These are phyloP conservation scores for Xestobium rufovillosum DNA, from an alignment of 2,888 invertebrate species.

Conservation along the genomic window DNA sequence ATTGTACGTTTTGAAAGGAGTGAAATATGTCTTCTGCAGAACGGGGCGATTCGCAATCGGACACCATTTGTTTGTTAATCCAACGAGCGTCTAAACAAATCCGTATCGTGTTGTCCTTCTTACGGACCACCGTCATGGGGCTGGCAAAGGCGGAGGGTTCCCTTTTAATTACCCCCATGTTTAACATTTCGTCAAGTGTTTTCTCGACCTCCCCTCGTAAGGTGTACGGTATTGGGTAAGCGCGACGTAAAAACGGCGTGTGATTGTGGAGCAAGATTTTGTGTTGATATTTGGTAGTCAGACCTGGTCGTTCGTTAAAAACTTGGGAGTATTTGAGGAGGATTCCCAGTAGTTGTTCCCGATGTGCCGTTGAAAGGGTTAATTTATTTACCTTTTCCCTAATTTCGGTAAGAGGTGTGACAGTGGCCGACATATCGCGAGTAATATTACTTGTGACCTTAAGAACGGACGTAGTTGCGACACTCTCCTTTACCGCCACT, in stretches of 20 bases:
- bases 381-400: no score
- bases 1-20: constrained; percentile 11
- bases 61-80: constrained; percentile 28
- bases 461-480: no score
- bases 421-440: no score
- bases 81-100: constrained; percentile 31
- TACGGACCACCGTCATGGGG: constrained; percentile 17
- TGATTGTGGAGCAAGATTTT: constrained; percentile 20
- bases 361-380: no score
- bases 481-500: no score
- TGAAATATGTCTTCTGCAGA: constrained; percentile 19
- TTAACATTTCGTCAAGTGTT: constrained; percentile 27
- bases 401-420: no score
- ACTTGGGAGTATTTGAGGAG: constrained; percentile 9
- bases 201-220: constrained; percentile 23
- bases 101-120: constrained; percentile 23
- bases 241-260: constrained; percentile 22
- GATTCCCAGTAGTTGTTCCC: background rate
- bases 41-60: constrained; percentile 25
- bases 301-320: constrained; percentile 17
- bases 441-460: no score
- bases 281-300: constrained; percentile 22
- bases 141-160: constrained; percentile 25
- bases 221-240: constrained; percentile 29
- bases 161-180: constrained; percentile 28